Evolutionary conservation across 2,797 vertebrate species (phyloP).

Genomic region (Enteromius thamalakanensis): DNA sequence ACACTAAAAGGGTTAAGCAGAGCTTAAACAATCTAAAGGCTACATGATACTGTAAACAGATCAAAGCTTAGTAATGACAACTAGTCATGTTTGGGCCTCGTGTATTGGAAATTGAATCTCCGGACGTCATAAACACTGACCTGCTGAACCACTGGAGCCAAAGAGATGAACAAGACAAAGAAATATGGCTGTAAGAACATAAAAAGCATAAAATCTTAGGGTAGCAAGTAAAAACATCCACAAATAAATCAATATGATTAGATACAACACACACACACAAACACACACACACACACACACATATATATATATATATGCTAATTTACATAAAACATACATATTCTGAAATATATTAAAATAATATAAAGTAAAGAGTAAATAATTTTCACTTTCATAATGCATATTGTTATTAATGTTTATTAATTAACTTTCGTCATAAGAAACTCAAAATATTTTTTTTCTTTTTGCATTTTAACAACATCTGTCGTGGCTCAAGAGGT

Average conservation of each 20-base stretch:
- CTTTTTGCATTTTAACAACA: neutral
- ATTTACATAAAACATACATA: neutral
- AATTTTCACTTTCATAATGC: neutral
- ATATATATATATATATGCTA: neutral
- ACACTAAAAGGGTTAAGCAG: constrained; percentile 2
- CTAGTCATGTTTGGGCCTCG: neutral
- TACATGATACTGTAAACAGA: constrained; percentile 1
- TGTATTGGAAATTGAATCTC: neutral
- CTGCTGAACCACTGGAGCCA: neutral
- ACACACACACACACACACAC: no score
- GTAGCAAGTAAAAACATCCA: neutral
- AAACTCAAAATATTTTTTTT: neutral
- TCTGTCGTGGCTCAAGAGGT: no score
- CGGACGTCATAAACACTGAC: neutral
- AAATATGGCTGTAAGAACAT: neutral
- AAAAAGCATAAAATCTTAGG: neutral
- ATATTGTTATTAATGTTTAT: neutral
- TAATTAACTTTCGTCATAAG: neutral
- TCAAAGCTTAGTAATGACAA: neutral
- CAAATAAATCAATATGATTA: neutral
- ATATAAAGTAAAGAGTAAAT: neutral
- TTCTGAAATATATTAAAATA: neutral
- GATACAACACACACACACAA: neutral
- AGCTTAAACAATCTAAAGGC: constrained; percentile 3
- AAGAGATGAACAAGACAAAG: neutral